Evolutionary conservation across 2,113 vertebrate genomes (phyloP), one percentile per base, ranked within the genome.

Genomic region (Anhinga anhinga): DNA sequence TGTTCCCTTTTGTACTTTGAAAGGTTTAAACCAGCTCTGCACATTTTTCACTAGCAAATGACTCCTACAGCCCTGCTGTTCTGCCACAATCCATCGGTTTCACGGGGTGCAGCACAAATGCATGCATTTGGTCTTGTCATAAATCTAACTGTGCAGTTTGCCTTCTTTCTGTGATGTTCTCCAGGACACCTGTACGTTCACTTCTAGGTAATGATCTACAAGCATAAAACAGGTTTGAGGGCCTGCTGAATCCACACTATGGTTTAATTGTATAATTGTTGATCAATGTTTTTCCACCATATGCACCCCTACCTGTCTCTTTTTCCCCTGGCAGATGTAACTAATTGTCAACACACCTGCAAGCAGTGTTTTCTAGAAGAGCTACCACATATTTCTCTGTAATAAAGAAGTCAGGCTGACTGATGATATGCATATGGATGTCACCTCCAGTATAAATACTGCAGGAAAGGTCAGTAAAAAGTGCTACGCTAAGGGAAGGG

Each of bases 1-100:
- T 82, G 62, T 73, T 95, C 74, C 62, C 70, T 90, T 95, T 93
- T 87, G 92, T 93, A 74, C 69, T 82, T 87, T 27, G 77, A 81
- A 90, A 82, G 44, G 52, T 94, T 97, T 96, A 94, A 97, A 94
- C 59, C 71, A 87, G 65, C 36, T 89, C 71, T 93, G 87, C 29
- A 34, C 69, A 47, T 93, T 84, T 96, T 95, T 91, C 88, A 84
- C 65, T 80, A 91, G 86, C 78, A 92, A 95, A 92, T 26, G 58
- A 94, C 78, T 96, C 88, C 91, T 94, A 55, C 70, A 94, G 82
- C 72, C 86, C 73, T 91, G 72, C 69, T 22, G n/a, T 40, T 53
- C 42, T 55, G 62, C 80, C 2, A 0, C 40, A 72, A 77, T 71
- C 92, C 88, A 71, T 93, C 2, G 29, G 67, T 87, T 96, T 91